These are phyloP conservation scores for Gopherus evgoodei DNA, from an alignment of 2,113 vertebrate species.

Conservation along the genomic window DNA sequence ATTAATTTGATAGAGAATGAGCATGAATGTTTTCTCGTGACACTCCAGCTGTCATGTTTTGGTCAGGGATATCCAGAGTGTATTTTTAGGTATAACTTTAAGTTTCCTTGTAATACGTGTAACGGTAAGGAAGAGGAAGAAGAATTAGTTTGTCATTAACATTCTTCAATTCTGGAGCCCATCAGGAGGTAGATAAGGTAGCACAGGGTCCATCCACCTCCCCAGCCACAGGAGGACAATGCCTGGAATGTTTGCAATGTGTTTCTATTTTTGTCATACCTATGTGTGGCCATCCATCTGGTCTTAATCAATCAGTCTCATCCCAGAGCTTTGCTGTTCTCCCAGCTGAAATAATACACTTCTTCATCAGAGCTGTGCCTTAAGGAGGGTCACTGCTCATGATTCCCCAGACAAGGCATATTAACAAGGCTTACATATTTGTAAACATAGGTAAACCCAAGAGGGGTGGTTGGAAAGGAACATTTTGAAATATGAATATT, in stretches of 20 bases:
- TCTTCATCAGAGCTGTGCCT: slow-evolving; percentile 77
- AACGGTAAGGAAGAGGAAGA: slow-evolving; percentile 64
- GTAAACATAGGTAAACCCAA: slow-evolving; percentile 76
- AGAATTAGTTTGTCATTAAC: slow-evolving; percentile 78
- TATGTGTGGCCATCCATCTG: slow-evolving; percentile 93
- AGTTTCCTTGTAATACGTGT: slow-evolving; percentile 61
- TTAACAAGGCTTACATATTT: slow-evolving; percentile 78
- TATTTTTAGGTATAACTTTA: slow-evolving; percentile 64
- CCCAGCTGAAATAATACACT: slow-evolving; percentile 93
- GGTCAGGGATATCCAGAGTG: slow-evolving; percentile 1
- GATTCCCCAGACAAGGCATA: slow-evolving; percentile 66
- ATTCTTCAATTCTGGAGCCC: slow-evolving; percentile 81
- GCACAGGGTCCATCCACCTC: slow-evolving; percentile 75
- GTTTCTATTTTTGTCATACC: slow-evolving; percentile 91
- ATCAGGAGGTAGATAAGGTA: slow-evolving; percentile 85
- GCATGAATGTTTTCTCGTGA: slow-evolving; percentile 24
- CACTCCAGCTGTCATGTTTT: slow-evolving; percentile 66
- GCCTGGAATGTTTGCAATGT: slow-evolving; percentile 89
- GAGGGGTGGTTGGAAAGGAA: slow-evolving; percentile 57
- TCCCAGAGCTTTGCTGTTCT: slow-evolving; percentile 84
- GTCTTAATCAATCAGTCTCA: slow-evolving; percentile 93
- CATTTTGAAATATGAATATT: slow-evolving; percentile 75
- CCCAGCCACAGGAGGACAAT: slow-evolving; percentile 80
- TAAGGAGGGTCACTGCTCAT: slow-evolving; percentile 75
- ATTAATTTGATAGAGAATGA: slow-evolving; percentile 54